Evolutionary conservation across 2,888 invertebrate genomes (phyloP).

Genomic region (Macrosiphum euphorbiae): DNA sequence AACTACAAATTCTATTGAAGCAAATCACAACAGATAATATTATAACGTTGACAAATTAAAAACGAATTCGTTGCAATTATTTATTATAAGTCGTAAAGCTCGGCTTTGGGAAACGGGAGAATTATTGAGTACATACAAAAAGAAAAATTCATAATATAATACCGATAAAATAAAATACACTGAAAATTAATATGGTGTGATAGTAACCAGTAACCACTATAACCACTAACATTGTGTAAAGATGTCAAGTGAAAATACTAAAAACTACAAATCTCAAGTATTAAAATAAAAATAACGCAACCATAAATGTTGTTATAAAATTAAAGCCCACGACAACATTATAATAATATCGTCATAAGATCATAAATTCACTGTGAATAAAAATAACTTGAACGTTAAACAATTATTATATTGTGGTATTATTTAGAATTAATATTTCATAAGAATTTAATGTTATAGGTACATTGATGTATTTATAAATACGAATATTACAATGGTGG

Average conservation of each 20-base stretch:
- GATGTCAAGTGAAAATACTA: background rate
- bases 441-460: no score
- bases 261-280: background rate
- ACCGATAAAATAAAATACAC: background rate
- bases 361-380: background rate
- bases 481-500: background rate
- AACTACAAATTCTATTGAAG: background rate
- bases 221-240: background rate
- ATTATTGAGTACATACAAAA: background rate
- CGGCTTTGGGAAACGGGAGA: background rate
- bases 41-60: background rate
- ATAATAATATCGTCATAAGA: background rate
- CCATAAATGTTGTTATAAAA: background rate
- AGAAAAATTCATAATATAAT: background rate
- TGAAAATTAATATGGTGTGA: background rate
- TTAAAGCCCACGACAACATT: background rate
- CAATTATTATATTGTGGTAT: background rate
- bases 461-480: background rate
- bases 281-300: background rate
- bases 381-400: background rate
- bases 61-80: background rate
- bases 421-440: background rate
- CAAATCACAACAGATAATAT: background rate
- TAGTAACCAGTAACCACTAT: background rate
- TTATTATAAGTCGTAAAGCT: background rate